A percentile compares a stretch with the other conserved stretches of the same genome.
Evolutionary conservation across 2,113 vertebrate genomes (phyloP).

Genomic region (Perca flavescens): DNA sequence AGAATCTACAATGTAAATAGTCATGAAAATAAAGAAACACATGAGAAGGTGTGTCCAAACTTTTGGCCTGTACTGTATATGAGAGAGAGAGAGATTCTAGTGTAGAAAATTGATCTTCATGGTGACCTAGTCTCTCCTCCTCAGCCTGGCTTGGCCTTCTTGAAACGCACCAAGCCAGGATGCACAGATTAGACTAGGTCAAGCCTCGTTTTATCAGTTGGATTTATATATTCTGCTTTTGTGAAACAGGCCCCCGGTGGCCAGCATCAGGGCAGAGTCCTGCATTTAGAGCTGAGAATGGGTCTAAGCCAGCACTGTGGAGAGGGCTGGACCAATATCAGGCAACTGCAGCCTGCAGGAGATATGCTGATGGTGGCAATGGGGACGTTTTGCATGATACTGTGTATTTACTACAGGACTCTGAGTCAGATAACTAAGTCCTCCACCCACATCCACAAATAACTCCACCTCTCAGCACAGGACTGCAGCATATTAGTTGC

Average conservation of each 20-base stretch:
- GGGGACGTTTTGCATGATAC: neutral
- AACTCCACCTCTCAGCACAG: neutral
- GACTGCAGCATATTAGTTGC: conserved; percentile 1
- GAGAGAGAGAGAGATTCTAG: no score
- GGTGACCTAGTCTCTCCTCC: no score
- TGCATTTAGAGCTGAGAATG: neutral
- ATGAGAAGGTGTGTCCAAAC: no score
- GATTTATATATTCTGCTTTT: no score
- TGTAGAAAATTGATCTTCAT: no score
- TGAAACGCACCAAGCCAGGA: no score
- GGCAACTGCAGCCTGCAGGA: neutral
- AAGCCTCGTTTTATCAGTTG: no score
- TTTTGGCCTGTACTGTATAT: no score
- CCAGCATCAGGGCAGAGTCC: neutral
- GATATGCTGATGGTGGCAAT: neutral
- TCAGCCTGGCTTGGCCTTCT: no score
- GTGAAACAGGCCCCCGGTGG: neutral
- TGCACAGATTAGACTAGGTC: no score
- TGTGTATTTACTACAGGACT: neutral
- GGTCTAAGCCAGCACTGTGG: neutral
- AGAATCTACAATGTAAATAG: no score
- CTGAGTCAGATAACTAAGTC: neutral
- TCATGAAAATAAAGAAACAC: no score
- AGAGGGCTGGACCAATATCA: neutral
- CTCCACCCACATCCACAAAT: neutral